These are phyloP conservation scores for Tympanoctomys barrerae DNA, from an alignment of 2,797 vertebrate species.

Conservation along the genomic window DNA sequence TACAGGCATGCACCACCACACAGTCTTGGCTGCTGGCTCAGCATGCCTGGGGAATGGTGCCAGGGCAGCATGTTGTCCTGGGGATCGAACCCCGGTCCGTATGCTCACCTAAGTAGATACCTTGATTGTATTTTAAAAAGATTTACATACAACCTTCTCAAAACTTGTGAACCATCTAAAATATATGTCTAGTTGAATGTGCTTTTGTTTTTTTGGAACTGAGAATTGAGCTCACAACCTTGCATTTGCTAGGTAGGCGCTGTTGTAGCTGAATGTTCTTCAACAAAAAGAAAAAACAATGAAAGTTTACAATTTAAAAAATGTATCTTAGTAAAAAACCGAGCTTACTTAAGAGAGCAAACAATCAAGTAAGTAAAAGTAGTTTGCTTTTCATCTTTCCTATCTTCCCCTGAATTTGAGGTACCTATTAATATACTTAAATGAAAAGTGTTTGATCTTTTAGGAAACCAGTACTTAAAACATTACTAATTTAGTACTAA, in stretches of 20 bases:
- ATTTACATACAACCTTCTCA: neutral
- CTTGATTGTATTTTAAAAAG: neutral
- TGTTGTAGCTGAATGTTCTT: conserved; percentile 17
- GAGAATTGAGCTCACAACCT: no score
- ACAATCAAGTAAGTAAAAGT: conserved; percentile 41
- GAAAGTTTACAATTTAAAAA: neutral
- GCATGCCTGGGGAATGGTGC: no score
- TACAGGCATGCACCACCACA: no score
- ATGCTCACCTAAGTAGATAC: no score
- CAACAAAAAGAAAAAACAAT: conserved; percentile 18
- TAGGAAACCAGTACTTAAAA: conserved; percentile 29
- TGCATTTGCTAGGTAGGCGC: no score
- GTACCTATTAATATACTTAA: conserved; percentile 19
- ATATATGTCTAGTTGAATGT: conserved; percentile 15
- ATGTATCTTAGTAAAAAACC: neutral
- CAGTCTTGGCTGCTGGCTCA: no score
- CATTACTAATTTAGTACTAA: conserved; percentile 25
- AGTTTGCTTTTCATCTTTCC: conserved; percentile 6
- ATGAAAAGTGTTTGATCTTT: neutral
- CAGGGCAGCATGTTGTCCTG: no score
- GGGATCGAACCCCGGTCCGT: no score
- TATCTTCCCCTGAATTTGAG: neutral
- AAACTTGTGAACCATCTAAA: conserved; percentile 33
- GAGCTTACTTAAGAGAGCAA: conserved; percentile 28
- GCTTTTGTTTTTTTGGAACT: neutral